These are phyloP conservation scores for Bombus superbus DNA, from an alignment of 1,140 invertebrate genomes.

Conservation along the genomic window DNA sequence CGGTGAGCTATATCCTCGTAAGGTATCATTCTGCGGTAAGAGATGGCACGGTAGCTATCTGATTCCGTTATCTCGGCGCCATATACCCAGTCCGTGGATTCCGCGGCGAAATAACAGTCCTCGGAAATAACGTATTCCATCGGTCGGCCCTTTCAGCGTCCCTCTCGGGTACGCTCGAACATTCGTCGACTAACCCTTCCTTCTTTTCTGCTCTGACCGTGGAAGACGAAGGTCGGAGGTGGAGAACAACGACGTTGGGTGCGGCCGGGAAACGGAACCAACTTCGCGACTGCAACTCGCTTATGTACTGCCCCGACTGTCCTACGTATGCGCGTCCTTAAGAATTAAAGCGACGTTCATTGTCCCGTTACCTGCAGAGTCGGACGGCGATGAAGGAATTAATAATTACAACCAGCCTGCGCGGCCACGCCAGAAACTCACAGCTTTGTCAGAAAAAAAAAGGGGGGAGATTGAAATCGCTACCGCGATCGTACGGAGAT, in stretches of 20 bases:
- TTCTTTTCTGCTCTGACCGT: background rate
- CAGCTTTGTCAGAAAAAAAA: background rate
- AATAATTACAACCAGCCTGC: background rate
- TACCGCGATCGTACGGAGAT: background rate
- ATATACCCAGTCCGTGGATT: slow-evolving; percentile 39
- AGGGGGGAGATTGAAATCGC: slow-evolving; percentile 1
- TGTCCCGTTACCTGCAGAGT: background rate
- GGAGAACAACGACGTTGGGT: background rate
- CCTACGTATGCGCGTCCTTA: background rate
- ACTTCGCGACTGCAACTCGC: background rate
- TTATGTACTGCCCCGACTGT: slow-evolving; percentile 1
- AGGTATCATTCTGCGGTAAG: slow-evolving; percentile 68
- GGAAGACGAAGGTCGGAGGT: slow-evolving; percentile 26
- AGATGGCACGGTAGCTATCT: slow-evolving; percentile 60
- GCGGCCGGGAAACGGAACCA: slow-evolving; percentile 23
- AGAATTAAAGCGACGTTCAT: background rate
- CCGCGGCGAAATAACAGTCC: slow-evolving; percentile 62
- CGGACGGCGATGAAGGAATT: slow-evolving; percentile 4
- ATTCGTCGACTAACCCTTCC: background rate
- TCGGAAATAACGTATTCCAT: slow-evolving; percentile 60
- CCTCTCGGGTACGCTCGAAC: slow-evolving; percentile 1
- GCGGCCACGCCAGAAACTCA: background rate
- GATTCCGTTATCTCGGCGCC: slow-evolving; percentile 67
- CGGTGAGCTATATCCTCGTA: slow-evolving; percentile 66
- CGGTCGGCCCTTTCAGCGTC: slow-evolving; percentile 13